Evolutionary conservation across 2,888 invertebrate species (phyloP), one percentile per base, ranked within the genome.

Genomic region (Trissolcus brochymenae): DNA sequence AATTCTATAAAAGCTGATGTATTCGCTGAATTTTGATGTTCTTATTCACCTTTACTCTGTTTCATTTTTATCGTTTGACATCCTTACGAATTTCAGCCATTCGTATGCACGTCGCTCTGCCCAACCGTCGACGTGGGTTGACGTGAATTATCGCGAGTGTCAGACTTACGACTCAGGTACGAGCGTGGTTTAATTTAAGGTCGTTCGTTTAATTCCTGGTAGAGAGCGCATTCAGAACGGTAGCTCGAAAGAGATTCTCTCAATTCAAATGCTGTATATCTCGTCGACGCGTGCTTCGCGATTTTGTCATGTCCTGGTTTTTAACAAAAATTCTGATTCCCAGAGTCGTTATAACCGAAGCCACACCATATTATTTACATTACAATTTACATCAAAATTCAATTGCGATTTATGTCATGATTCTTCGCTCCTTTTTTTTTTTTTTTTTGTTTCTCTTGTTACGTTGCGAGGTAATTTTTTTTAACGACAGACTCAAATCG

Each of bases 101-200:
- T 87, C 83, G 86, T 86, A 87, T 87, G 86, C 87, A 82, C 77
- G 83, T 71, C 82, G 80, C 78, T 35, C 35, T 11, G 11, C 80
- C 74, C 81, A 68, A 73, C 79, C 80, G 83, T 84, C 83, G 82
- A 82, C 83, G 81, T 82, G 84, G 84, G 83, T 78, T 82, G 84
- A 86, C 84, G 85, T 86, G 87, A 87, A 87, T 86, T 86, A 87
- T 87, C 85, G 85, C 81, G 82, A 82, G 83, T 84, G 86, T 87
- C 86, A 83, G 82, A 79, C 82, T 81, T 81, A 80, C 84, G 84
- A 83, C 82, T 83, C 83, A 78, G 81, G 75, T 77, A 83, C 83
- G 84, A 81, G 83, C 84, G 84, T 83, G 82, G 83, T 86, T 86
- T 86, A 86, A 87, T 87, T 87, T 87, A 87, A 87, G 84, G 86